A percentile compares a stretch with the other conserved stretches of the same genome.
These are phyloP conservation scores for Sylvilagus floridanus DNA, from an alignment of 2,797 vertebrate species.

Conservation along the genomic window DNA sequence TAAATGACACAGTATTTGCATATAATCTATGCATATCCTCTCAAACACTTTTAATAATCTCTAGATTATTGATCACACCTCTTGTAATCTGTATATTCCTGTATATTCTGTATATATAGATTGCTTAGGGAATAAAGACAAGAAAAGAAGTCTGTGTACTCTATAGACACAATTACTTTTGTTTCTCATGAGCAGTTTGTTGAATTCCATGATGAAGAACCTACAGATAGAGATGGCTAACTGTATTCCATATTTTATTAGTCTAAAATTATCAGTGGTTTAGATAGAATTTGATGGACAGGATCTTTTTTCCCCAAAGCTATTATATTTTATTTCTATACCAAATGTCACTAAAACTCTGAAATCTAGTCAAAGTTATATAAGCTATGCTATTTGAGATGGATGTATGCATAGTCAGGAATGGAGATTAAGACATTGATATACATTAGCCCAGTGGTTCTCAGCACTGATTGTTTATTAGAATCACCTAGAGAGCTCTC, in stretches of 20 bases:
- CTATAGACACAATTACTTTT: no score
- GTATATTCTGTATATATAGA: no score
- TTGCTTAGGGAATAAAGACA: no score
- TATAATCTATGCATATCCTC: no score
- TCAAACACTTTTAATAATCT: no score
- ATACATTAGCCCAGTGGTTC: not conserved
- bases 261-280: constrained; percentile 23
- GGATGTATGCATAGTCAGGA: not conserved
- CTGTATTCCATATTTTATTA: not conserved
- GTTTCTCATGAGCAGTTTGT: no score
- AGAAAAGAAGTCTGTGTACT: no score
- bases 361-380: not conserved
- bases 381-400: not conserved
- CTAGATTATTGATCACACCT: no score
- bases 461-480: not conserved
- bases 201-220: no score
- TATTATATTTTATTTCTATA: not conserved
- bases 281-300: not conserved
- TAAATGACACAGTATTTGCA: no score
- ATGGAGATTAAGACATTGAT: not conserved
- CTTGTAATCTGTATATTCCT: no score
- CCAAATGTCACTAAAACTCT: not conserved
- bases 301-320: constrained; percentile 9
- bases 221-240: not conserved
- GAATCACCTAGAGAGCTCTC: not conserved